phyloP scores from a whole-genome alignment of 2,113 vertebrate genomes.

The Zosterops borbonicus region DNA sequence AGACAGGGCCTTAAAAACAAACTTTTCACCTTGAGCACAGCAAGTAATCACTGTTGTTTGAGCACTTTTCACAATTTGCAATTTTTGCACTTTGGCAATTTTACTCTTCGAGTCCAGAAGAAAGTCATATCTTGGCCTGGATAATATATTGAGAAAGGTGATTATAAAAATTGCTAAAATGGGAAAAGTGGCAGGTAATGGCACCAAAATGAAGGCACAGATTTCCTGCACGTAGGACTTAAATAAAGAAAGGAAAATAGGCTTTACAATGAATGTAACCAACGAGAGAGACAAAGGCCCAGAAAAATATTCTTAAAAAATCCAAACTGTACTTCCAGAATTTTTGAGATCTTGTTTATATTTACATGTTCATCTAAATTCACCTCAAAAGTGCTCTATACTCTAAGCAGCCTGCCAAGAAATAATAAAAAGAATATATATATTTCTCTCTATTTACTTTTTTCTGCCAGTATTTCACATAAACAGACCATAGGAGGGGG shows the following conservation, averaged over 20 bases:
- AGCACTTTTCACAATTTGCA: background rate
- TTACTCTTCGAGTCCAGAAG: background rate
- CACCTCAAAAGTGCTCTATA: constrained; percentile 23
- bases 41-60: background rate
- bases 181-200: constrained; percentile 2
- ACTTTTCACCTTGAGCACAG: background rate
- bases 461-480: constrained; percentile 49
- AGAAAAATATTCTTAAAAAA: constrained; percentile 14
- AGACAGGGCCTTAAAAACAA: background rate
- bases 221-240: background rate
- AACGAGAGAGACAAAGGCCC: background rate
- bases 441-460: constrained; percentile 30
- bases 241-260: constrained; percentile 34
- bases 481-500: background rate
- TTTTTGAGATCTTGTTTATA: constrained; percentile 25
- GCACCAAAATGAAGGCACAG: background rate
- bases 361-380: constrained; percentile 47
- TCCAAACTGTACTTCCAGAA: constrained; percentile 18
- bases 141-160: background rate
- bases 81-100: background rate
- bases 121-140: background rate
- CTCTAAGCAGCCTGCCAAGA: constrained; percentile 56
- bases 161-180: constrained; percentile 40
- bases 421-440: constrained; percentile 54
- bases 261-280: background rate